Evolutionary conservation across 2,888 invertebrate genomes (phyloP).

Genomic region (Ophion costatus): DNA sequence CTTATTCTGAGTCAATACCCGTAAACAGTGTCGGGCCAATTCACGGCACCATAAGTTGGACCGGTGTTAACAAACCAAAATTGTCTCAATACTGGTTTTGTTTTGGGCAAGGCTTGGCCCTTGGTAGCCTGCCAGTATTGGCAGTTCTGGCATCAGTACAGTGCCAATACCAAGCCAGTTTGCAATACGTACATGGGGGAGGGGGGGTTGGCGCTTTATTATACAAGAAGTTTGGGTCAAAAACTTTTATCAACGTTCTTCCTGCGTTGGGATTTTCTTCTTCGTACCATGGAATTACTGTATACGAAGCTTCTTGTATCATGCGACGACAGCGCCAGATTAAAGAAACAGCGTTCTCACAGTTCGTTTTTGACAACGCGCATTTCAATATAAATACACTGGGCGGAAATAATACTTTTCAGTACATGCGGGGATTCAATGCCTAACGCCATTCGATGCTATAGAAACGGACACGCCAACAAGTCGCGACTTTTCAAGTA

Average conservation of each 20-base stretch:
- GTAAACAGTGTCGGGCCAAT: too few relatives aligned
- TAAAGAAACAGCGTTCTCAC: constrained; percentile 10
- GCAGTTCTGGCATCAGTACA: too few relatives aligned
- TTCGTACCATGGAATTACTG: constrained; percentile 3
- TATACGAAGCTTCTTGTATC: constrained; percentile 13
- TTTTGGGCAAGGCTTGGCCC: too few relatives aligned
- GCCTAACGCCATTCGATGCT: constrained; percentile 34
- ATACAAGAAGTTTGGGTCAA: constrained; percentile 23
- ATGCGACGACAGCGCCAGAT: constrained; percentile 51
- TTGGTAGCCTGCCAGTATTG: too few relatives aligned
- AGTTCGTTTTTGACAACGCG: constrained; percentile 7
- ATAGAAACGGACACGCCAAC: neutral
- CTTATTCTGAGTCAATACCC: too few relatives aligned
- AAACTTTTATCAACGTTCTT: constrained; percentile 19
- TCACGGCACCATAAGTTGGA: too few relatives aligned
- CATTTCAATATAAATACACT: constrained; percentile 34
- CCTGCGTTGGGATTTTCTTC: constrained; percentile 25
- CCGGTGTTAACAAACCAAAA: too few relatives aligned
- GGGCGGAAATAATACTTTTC: constrained; percentile 40
- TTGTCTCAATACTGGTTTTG: too few relatives aligned
- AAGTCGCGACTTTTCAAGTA: neutral
- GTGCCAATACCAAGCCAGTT: too few relatives aligned
- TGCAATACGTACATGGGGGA: too few relatives aligned
- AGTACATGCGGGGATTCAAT: constrained; percentile 37
- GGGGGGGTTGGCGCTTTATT: constrained; percentile 37